phyloP scores from a whole-genome alignment of 2,113 vertebrate genomes.

The Ciconia maguari region DNA sequence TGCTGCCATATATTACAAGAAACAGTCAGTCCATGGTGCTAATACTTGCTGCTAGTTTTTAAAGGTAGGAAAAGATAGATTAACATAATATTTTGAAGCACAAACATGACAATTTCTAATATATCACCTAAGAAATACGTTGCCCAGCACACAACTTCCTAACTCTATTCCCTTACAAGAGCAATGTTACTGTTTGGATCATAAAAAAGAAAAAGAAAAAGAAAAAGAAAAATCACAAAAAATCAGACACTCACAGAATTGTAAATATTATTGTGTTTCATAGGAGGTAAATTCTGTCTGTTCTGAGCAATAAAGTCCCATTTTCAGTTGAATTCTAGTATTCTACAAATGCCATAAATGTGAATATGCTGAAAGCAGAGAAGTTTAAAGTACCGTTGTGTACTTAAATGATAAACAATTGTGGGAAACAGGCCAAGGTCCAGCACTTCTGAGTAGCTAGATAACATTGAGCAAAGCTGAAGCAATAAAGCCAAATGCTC shows the following conservation, averaged over 20 bases:
- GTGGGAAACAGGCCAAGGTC: background rate
- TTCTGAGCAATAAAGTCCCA: background rate
- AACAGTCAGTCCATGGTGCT: background rate
- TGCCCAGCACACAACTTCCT: background rate
- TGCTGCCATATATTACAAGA: background rate
- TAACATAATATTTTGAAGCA: background rate
- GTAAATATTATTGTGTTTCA: background rate
- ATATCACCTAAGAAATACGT: background rate
- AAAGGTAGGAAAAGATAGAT: background rate
- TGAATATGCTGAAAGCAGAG: background rate
- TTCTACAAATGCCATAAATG: background rate
- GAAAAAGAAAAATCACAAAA: background rate
- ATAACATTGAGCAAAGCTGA: background rate
- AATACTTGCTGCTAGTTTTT: background rate
- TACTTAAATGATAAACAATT: background rate
- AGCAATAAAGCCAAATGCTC: constrained; percentile 33
- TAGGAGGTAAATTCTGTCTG: background rate
- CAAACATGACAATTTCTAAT: background rate
- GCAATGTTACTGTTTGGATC: background rate
- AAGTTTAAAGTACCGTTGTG: background rate
- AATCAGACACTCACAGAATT: background rate
- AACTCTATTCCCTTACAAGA: background rate
- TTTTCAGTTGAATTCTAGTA: background rate
- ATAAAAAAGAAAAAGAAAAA: background rate
- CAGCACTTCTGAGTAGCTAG: background rate